Base-by-base conservation (phyloP, 2,113 vertebrate species). In the Galbula dea region DNA sequence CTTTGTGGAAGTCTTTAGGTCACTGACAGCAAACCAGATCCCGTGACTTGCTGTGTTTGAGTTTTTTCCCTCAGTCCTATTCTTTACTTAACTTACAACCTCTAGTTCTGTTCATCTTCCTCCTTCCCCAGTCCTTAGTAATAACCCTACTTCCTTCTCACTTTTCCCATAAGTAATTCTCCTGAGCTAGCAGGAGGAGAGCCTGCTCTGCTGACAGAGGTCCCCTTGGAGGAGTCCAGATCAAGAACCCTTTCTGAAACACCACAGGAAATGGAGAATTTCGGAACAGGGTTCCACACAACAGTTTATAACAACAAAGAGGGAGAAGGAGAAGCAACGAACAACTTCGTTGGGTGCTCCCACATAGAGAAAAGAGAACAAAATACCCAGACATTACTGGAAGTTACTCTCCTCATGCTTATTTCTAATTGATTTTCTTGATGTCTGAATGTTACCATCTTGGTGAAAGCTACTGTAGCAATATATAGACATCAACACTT, bases 1-100 rank as follows among this genome's bases (percentile, higher is more conserved):
- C 20, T 79, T 10, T 22, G 26, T 51, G 32, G 51, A 92, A 81
- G 11, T 27, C n/a, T 71, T 78, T 77, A 84, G 46, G 74, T 66
- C 58, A 82, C 15, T 67, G 69, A 34, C 23, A 61, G 58, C 37
- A 89, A 92, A 83, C 4, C 1, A 9, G 43, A 66, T 92, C 69
- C 74, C 0, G 1, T 76, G 82, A 51, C 43, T 86, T 80, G 17
- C 37, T 77, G 9, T 32, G 36, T 15, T 72, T 86, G 58, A 80
- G 26, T 29, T 30, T 62, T 41, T 62, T 19, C 36, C 20, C 83
- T 91, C 46, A 15, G 18, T 83, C 22, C 23, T 52, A 29, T 74
- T 95, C 63, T 83, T 92, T 66, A 48, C 75, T 88, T 96, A 93
- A 96, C 93, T 96, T 94, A 86, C 76, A 91, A 14, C 61, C 63